Evolutionary conservation across 2,797 vertebrate genomes (phyloP).

Genomic region (Anguilla pacifica): DNA sequence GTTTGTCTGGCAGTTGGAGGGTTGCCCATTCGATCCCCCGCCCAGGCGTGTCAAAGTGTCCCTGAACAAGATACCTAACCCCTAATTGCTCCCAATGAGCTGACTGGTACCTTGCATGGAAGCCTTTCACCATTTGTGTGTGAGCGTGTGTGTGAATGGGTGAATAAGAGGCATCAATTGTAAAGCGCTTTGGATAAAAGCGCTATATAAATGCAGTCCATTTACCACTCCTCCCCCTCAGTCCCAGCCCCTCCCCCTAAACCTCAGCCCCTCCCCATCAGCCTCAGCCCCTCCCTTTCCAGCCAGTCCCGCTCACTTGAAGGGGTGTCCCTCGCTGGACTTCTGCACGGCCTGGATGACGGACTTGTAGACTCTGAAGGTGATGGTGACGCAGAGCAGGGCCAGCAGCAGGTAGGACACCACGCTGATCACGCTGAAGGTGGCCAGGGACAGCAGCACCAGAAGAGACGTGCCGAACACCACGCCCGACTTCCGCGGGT

Average conservation of each 20-base stretch:
- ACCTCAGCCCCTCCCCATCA: neutral
- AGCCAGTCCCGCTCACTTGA: constrained; percentile 70
- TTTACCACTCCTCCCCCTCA: neutral
- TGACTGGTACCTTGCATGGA: no score
- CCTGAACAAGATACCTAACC: no score
- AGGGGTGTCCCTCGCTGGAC: constrained; percentile 81
- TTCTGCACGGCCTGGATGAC: constrained; percentile 86
- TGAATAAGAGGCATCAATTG: no score
- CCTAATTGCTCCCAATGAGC: no score
- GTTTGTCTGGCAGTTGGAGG: no score
- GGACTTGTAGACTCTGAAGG: constrained; percentile 87
- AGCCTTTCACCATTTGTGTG: no score
- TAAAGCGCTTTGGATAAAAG: no score
- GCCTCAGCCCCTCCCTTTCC: neutral
- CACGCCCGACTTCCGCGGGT: constrained; percentile 84
- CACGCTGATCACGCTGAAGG: constrained; percentile 86
- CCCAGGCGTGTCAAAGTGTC: no score
- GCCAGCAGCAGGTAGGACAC: constrained; percentile 81
- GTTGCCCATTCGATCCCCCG: no score
- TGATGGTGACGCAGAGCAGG: constrained; percentile 83
- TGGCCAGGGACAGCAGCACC: constrained; percentile 82
- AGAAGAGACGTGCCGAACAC: constrained; percentile 82
- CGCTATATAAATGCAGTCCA: no score
- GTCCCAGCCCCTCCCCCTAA: neutral
- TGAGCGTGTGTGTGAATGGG: no score